phyloP scores from a whole-genome alignment of 2,113 vertebrate genomes.

The Indicator maculatus region DNA sequence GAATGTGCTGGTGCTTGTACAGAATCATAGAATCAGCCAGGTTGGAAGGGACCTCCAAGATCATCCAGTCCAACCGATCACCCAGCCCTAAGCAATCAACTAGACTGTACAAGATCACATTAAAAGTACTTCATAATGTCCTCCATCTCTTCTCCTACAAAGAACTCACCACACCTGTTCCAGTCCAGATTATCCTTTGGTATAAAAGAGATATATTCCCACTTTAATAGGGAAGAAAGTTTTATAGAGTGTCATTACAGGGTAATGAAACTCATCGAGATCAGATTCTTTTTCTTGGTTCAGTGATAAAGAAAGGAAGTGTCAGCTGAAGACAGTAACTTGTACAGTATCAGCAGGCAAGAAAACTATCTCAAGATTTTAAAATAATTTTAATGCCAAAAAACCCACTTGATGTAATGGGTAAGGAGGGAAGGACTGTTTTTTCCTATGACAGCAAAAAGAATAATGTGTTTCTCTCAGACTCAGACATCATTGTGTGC shows the following conservation, averaged over 20 bases:
- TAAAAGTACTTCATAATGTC: background rate
- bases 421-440: background rate
- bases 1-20: background rate
- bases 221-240: background rate
- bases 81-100: too few relatives aligned
- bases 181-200: background rate
- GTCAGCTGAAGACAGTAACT: background rate
- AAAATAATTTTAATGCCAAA: background rate
- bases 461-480: background rate
- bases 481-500: background rate
- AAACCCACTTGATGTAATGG: background rate
- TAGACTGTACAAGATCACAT: background rate
- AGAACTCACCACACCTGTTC: background rate
- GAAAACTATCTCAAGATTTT: background rate
- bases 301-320: background rate
- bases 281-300: background rate
- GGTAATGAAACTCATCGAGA: background rate
- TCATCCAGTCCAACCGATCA: too few relatives aligned
- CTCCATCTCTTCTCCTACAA: background rate
- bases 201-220: background rate
- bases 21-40: too few relatives aligned
- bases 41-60: too few relatives aligned
- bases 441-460: background rate
- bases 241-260: background rate
- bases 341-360: background rate